Evolutionary conservation across 2,888 invertebrate species (phyloP).

Genomic region (Plagiodera versicolora): DNA sequence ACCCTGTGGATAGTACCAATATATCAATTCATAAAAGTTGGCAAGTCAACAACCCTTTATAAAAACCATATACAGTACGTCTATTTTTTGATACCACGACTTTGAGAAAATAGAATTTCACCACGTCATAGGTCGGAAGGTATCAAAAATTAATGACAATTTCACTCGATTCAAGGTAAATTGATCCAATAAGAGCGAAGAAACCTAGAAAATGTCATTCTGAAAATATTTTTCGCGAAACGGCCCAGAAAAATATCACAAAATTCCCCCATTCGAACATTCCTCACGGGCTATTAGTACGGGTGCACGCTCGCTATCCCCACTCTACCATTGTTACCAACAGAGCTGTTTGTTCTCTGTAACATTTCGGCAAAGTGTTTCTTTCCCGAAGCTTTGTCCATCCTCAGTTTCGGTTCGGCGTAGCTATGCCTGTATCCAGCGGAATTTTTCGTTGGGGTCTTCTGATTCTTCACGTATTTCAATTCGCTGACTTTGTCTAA

Average conservation of each 20-base stretch:
- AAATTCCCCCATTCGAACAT: not conserved
- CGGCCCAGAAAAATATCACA: constrained; percentile 12
- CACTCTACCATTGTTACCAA: constrained; percentile 52
- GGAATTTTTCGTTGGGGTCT: constrained; percentile 36
- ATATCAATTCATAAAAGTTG: too few relatives aligned
- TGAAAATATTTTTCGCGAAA: constrained; percentile 10
- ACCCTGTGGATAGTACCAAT: too few relatives aligned
- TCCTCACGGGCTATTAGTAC: constrained; percentile 43
- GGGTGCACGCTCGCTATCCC: constrained; percentile 55
- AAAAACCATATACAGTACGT: too few relatives aligned
- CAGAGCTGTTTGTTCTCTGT: constrained; percentile 53
- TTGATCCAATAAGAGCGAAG: too few relatives aligned
- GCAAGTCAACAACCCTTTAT: too few relatives aligned
- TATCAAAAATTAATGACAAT: too few relatives aligned
- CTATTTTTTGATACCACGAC: too few relatives aligned
- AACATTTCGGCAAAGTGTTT: constrained; percentile 50
- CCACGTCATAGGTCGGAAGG: too few relatives aligned
- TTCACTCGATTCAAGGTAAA: too few relatives aligned
- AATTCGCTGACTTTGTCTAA: constrained; percentile 44
- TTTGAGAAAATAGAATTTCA: too few relatives aligned
- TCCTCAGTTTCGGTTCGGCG: constrained; percentile 63
- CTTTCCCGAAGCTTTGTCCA: constrained; percentile 43
- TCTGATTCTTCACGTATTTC: constrained; percentile 48
- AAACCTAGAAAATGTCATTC: not conserved
- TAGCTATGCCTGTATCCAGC: constrained; percentile 64